phyloP scores from a whole-genome alignment of 2,797 vertebrate genomes.

The Premnoplex brunnescens region DNA sequence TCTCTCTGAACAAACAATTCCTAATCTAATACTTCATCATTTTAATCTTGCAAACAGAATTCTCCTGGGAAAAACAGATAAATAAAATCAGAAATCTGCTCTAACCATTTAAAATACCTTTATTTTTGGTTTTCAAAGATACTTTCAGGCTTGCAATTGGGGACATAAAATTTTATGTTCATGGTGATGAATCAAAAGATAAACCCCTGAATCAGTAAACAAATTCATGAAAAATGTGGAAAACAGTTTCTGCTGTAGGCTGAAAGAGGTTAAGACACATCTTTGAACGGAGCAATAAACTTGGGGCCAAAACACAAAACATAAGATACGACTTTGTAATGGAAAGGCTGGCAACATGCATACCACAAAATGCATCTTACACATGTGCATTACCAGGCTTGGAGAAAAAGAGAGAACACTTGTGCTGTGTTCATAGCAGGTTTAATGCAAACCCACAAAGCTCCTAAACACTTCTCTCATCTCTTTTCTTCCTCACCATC shows the following conservation, averaged over 20 bases:
- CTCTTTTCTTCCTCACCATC: neutral
- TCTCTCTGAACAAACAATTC: neutral
- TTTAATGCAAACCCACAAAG: neutral
- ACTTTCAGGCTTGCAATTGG: neutral
- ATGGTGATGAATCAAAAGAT: neutral
- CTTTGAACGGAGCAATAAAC: neutral
- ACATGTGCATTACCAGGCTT: fast-evolving
- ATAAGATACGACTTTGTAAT: neutral
- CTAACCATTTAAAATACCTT: neutral
- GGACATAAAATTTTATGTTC: neutral
- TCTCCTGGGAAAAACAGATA: neutral
- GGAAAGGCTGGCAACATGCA: neutral
- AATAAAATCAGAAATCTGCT: neutral
- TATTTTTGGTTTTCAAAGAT: neutral
- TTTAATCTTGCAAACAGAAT: neutral
- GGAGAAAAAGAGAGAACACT: neutral
- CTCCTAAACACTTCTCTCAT: neutral
- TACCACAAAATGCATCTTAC: neutral
- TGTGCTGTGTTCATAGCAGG: neutral
- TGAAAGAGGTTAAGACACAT: neutral
- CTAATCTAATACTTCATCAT: neutral
- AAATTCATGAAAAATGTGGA: neutral
- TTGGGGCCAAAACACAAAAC: neutral
- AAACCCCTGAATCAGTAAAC: neutral
- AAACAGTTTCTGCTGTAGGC: neutral